A percentile compares a stretch with the other conserved stretches of the same genome.
These are phyloP conservation scores for Arge pagana DNA, from an alignment of 2,888 invertebrate species.

Conservation along the genomic window DNA sequence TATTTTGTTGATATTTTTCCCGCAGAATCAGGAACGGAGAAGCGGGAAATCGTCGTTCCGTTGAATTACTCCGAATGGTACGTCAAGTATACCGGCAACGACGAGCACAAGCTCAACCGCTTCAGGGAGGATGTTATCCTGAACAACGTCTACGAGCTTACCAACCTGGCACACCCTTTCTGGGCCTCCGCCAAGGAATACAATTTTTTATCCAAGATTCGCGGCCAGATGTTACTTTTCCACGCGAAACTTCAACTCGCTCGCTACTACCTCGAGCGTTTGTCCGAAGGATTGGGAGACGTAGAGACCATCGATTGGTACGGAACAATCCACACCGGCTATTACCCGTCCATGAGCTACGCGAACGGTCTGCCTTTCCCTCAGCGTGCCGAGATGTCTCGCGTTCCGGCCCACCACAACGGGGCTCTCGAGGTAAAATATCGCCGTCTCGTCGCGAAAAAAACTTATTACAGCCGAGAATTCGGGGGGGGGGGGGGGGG, in stretches of 20 bases:
- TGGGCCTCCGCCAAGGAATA: slow-evolving; percentile 66
- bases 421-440: slow-evolving; percentile 41
- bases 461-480: slow-evolving; percentile 38
- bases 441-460: background rate
- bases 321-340: slow-evolving; percentile 60
- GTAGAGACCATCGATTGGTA: slow-evolving; percentile 65
- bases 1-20: background rate
- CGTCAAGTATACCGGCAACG: slow-evolving; percentile 57
- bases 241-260: slow-evolving; percentile 70
- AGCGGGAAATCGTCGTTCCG: slow-evolving; percentile 65
- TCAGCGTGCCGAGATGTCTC: slow-evolving; percentile 60
- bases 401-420: slow-evolving; percentile 50
- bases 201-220: slow-evolving; percentile 61
- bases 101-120: slow-evolving; percentile 67
- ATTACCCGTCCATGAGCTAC: slow-evolving; percentile 65
- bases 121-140: slow-evolving; percentile 75
- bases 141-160: slow-evolving; percentile 69
- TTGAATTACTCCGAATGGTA: slow-evolving; percentile 64
- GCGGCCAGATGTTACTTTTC: slow-evolving; percentile 70
- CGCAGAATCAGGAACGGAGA: too few species aligned
- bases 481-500: slow-evolving; percentile 17
- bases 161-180: slow-evolving; percentile 66
- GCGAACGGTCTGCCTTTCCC: slow-evolving; percentile 68
- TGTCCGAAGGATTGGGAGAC: slow-evolving; percentile 67
- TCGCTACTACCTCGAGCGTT: slow-evolving; percentile 73